phyloP scores from a whole-genome alignment of 2,113 vertebrate genomes.

The Oreochromis niloticus region DNA sequence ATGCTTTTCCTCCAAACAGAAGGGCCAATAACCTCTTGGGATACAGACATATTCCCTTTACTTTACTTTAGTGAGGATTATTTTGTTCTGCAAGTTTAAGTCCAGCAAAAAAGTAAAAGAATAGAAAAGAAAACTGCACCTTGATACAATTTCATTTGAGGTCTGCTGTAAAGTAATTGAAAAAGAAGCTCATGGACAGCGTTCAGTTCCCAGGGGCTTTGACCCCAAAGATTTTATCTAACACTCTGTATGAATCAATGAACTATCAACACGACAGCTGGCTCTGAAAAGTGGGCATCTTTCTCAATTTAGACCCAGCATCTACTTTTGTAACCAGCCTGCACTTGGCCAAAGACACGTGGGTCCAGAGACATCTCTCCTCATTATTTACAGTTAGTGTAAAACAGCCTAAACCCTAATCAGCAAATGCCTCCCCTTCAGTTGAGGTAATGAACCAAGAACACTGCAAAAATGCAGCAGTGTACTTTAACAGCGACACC shows the following conservation, averaged over 20 bases:
- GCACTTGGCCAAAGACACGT: slow-evolving; percentile 20
- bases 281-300: slow-evolving; percentile 9
- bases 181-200: slow-evolving; percentile 35
- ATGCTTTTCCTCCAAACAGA: background rate
- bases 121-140: background rate
- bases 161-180: slow-evolving; percentile 6
- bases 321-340: slow-evolving; percentile 19
- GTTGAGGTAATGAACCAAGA: slow-evolving; percentile 47
- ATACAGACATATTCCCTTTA: background rate
- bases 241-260: slow-evolving; percentile 23
- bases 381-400: slow-evolving; percentile 51
- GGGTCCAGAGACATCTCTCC: slow-evolving; percentile 6
- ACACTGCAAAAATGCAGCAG: slow-evolving; percentile 4
- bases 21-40: background rate
- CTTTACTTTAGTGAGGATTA: slow-evolving; percentile 5
- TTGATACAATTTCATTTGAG: slow-evolving; percentile 22
- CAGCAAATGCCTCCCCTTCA: slow-evolving; percentile 37
- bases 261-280: slow-evolving; percentile 22
- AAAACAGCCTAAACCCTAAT: slow-evolving; percentile 35
- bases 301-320: slow-evolving; percentile 15
- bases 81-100: slow-evolving; percentile 1
- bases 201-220: slow-evolving; percentile 4
- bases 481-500: slow-evolving; percentile 3
- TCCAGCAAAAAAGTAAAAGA: background rate
- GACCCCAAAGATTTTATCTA: slow-evolving; percentile 41